Conservation (phyloP, 2,113 vertebrate genomes). For the Erinaceus europaeus region DNA sequence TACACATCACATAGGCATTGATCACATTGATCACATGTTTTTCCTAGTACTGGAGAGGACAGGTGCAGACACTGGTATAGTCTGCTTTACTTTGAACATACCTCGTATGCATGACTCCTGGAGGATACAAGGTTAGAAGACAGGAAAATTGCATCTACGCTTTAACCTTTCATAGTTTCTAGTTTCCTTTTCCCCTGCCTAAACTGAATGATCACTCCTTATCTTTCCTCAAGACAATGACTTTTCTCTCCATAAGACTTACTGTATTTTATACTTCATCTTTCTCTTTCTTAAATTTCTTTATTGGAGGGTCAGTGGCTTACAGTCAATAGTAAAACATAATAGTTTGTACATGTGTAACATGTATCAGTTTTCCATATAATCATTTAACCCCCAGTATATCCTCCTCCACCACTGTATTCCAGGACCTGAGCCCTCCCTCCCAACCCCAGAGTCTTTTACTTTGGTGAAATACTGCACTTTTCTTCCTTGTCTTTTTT, state of each 20-base stretch:
- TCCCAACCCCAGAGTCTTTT: too few species aligned
- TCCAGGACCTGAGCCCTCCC: too few species aligned
- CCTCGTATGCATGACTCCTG: background rate
- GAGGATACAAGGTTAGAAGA: background rate
- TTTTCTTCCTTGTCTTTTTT: too few species aligned
- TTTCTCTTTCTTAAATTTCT: too few species aligned
- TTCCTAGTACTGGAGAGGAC: background rate
- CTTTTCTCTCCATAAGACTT: background rate
- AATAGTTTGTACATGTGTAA: too few species aligned
- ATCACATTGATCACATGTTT: background rate
- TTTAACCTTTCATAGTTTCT: fast-evolving
- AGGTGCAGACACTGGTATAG: background rate
- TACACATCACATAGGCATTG: background rate
- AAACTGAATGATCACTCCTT: background rate
- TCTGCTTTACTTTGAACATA: background rate
- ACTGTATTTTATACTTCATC: too few species aligned
- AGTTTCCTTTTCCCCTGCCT: background rate
- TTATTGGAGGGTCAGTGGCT: too few species aligned
- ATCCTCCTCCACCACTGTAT: too few species aligned
- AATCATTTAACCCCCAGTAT: too few species aligned
- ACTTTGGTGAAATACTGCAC: too few species aligned
- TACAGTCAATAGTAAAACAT: too few species aligned
- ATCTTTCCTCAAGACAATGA: fast-evolving
- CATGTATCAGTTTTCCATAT: too few species aligned
- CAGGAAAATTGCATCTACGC: background rate